Evolutionary conservation across 37 sponge, comb jelly and placozoan genomes (phyloP).

Genomic region (Geodia barretti): DNA sequence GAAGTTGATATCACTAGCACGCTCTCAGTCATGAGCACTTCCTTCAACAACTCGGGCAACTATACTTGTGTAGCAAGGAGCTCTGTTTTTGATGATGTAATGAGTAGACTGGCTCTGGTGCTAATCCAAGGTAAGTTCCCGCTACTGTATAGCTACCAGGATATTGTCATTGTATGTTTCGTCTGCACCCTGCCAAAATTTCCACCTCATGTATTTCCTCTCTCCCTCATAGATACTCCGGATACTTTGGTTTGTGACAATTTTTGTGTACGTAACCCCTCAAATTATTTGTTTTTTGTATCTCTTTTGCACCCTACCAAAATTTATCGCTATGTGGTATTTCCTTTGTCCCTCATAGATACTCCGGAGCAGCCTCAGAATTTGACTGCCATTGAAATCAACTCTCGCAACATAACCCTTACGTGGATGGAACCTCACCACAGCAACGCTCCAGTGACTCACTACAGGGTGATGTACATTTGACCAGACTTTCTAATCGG

Average conservation of each 20-base stretch:
- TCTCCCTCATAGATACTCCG: no score
- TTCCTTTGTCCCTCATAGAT: no score
- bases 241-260: no score
- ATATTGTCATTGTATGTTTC: no score
- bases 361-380: conserved; percentile 41
- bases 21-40: conserved; percentile 29
- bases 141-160: no score
- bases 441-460: conserved; percentile 63
- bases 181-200: no score
- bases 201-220: no score
- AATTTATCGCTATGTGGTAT: no score
- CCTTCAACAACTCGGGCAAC: conserved; percentile 50
- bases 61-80: conserved; percentile 40
- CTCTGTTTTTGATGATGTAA: not conserved
- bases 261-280: no score
- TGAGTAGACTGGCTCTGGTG: conserved; percentile 16
- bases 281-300: no score
- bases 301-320: no score
- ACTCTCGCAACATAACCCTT: conserved; percentile 16
- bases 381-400: conserved; percentile 17
- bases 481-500: conserved; percentile 24
- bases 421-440: conserved; percentile 62
- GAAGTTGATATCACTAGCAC: conserved; percentile 16
- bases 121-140: conserved; percentile 64
- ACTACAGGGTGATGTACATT: conserved; percentile 16